Conservation (phyloP, 2,888 invertebrate species). For the Tricholauxania praeusta region DNA sequence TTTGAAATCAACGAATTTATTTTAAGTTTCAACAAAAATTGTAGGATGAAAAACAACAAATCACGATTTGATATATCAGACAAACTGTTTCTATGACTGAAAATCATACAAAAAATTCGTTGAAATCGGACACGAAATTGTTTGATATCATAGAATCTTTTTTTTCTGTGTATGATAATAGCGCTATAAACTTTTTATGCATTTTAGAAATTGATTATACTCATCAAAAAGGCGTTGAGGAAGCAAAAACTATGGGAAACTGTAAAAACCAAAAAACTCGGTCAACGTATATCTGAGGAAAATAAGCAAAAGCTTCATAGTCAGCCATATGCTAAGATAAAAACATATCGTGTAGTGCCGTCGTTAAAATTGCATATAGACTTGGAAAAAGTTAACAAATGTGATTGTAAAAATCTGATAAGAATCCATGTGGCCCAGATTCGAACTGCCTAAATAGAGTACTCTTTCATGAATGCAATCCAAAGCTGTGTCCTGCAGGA, state of each 20-base stretch:
- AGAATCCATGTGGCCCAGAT: constrained; percentile 89
- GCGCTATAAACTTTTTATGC: constrained; percentile 5
- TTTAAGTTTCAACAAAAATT: too few relatives aligned
- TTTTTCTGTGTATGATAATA: too few relatives aligned
- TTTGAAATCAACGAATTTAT: too few relatives aligned
- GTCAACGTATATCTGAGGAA: constrained; percentile 49
- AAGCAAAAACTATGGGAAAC: constrained; percentile 80
- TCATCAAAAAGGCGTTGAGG: constrained; percentile 80
- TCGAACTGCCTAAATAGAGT: constrained; percentile 90
- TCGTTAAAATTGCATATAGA: constrained; percentile 64
- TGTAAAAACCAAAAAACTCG: constrained; percentile 70
- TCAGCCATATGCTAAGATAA: constrained; percentile 81
- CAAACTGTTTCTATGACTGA: too few relatives aligned
- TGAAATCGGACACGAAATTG: too few relatives aligned
- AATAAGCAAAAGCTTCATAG: constrained; percentile 62
- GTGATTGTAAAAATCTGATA: too few relatives aligned
- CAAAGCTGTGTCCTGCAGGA: constrained; percentile 83
- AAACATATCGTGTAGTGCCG: constrained; percentile 76
- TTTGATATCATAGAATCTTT: too few relatives aligned
- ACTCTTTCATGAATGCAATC: constrained; percentile 88
- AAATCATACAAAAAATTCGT: too few relatives aligned
- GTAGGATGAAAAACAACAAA: too few relatives aligned
- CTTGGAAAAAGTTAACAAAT: constrained; percentile 59
- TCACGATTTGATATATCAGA: too few relatives aligned
- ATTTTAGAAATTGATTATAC: too few relatives aligned